Evolutionary conservation across 1,140 invertebrate genomes (phyloP), one percentile per base, ranked within the genome.

Genomic region (Microplitis demolitor): DNA sequence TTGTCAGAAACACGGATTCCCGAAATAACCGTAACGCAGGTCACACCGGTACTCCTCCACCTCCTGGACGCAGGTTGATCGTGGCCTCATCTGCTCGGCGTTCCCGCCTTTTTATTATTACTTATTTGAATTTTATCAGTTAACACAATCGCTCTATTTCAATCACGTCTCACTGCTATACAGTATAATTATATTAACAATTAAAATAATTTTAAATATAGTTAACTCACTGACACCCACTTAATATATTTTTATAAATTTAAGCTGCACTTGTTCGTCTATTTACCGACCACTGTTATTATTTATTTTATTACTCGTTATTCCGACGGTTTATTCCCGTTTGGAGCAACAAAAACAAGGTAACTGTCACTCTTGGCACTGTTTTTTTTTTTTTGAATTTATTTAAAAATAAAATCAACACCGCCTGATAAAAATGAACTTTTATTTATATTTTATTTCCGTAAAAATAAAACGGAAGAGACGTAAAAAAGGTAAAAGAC

Each of bases 1-100:
- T 80, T 81, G 83, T 87, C 84, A 86, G 80, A 86, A 83, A 68
- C 76, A 79, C 78, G 77, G 76, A 79, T 74, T 78, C 74, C 79
- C 73, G 66, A 74, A 77, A 74, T 77, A 78, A 72, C 76, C 77
- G 72, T 78, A 76, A 63, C 74, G 78, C 73, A 74, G 74, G 73
- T 79, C 78, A 78, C 79, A 80, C 82, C 74, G 72, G 61, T 82
- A 83, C 81, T 80, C 82, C 84, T 84, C 82, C 82, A 78, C 79
- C 80, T 79, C 82, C 77, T 79, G 81, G 69, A 83, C 79, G 74
- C 76, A 78, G 77, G 78, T 81, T 74, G 79, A 82, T 83, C 83
- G 80, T 80, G 78, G 82, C 80, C 82, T 85, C 84, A 86, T 86
- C 82, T 84, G 84, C 76, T 71, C 75, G n/a, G 68, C 76, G 74